These are phyloP conservation scores for Anadara kagoshimensis DNA, from an alignment of 1,140 invertebrate genomes.

Conservation along the genomic window DNA sequence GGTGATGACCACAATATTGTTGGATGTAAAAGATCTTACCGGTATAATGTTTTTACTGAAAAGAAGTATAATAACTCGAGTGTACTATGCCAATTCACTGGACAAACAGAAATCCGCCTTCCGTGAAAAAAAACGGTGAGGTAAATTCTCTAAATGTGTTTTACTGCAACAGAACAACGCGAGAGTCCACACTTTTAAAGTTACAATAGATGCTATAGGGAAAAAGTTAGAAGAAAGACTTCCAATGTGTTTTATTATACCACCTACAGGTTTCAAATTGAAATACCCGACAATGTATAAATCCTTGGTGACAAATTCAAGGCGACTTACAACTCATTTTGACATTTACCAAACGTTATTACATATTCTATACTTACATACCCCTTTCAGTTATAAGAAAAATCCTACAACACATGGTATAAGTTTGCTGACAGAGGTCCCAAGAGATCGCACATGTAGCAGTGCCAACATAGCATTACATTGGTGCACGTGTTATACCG, in stretches of 20 bases:
- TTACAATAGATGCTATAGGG: constrained; percentile 83
- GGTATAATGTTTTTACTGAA: too few relatives aligned
- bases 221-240: constrained; percentile 92
- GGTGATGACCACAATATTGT: too few relatives aligned
- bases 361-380: constrained; percentile 64
- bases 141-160: constrained; percentile 80
- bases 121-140: constrained; percentile 56
- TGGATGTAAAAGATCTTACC: too few relatives aligned
- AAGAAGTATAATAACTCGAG: too few relatives aligned
- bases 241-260: constrained; percentile 86
- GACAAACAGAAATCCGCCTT: too few relatives aligned
- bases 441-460: constrained; percentile 67
- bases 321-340: constrained; percentile 74
- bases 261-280: constrained; percentile 84
- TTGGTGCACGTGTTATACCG: constrained; percentile 71
- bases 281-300: constrained; percentile 79
- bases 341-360: constrained; percentile 73
- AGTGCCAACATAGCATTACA: constrained; percentile 69
- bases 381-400: constrained; percentile 50
- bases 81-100: too few relatives aligned
- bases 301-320: constrained; percentile 82
- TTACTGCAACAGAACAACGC: constrained; percentile 90
- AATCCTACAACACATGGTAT: constrained; percentile 50
- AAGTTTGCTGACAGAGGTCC: constrained; percentile 71
- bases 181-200: too few relatives aligned